Conservation (phyloP, 2,797 vertebrate genomes). For the Thamnophis elegans region DNA sequence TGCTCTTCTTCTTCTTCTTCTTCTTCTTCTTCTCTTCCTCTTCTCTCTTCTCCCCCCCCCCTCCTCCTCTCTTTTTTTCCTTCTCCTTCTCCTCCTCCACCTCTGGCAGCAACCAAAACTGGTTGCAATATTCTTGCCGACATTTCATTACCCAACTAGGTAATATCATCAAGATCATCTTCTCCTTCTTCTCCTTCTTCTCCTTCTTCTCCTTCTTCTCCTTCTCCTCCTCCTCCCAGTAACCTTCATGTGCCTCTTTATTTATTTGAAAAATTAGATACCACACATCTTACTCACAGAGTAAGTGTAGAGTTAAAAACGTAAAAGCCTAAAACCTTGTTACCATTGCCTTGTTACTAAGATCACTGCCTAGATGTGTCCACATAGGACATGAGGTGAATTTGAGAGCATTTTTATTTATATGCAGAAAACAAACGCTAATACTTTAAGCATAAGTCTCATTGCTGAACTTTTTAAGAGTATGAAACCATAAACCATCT, state of each 20-base stretch:
- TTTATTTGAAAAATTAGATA: no score
- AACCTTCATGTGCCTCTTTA: not conserved
- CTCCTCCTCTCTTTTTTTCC: not conserved
- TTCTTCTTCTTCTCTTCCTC: no score
- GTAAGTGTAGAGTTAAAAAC: not conserved
- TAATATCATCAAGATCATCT: no score
- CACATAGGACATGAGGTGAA: not conserved
- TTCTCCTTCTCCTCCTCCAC: not conserved
- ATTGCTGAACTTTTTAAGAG: conserved; percentile 24
- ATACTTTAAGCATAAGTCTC: conserved; percentile 22
- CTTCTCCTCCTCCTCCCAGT: not conserved
- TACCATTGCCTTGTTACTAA: not conserved
- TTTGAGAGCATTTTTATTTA: not conserved
- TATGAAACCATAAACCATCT: conserved; percentile 30
- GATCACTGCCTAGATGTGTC: not conserved
- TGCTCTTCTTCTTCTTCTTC: no score
- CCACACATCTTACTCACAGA: not conserved
- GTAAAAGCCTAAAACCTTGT: not conserved
- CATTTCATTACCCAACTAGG: no score
- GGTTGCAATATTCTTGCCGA: no score
- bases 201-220: no score
- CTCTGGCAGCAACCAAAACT: no score
- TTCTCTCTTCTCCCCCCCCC: no score
- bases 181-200: fast-evolving
- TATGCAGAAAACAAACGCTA: not conserved